Evolutionary conservation across 2,113 vertebrate genomes (phyloP).

Genomic region (Misgurnus mizolepis): DNA sequence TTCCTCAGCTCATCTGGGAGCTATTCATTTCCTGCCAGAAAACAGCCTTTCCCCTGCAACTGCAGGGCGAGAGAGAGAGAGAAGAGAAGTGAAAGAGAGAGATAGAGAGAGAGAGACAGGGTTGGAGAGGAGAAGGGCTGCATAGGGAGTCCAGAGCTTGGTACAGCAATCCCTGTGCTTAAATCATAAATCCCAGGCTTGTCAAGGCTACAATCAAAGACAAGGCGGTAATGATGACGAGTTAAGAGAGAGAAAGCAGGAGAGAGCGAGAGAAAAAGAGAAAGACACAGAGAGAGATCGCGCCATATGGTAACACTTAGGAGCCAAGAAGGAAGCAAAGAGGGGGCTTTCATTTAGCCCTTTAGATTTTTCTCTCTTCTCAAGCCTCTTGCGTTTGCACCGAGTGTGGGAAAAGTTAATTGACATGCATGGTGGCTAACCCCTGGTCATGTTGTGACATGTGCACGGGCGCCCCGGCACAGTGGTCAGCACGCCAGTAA

Average conservation of each 20-base stretch:
- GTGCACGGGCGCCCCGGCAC: conserved; percentile 75
- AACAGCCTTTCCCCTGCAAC: conserved; percentile 88
- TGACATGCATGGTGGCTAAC: conserved; percentile 90
- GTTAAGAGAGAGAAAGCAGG: conserved; percentile 57
- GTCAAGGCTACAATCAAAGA: conserved; percentile 84
- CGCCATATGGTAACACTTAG: conserved; percentile 95
- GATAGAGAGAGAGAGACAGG: conserved; percentile 21
- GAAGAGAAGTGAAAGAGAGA: conserved; percentile 39
- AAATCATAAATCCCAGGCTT: conserved; percentile 86
- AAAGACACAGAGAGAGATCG: conserved; percentile 57
- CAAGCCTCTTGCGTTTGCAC: conserved; percentile 67
- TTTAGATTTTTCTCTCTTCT: conserved; percentile 34
- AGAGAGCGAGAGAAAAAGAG: conserved; percentile 51
- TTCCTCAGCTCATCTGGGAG: conserved; percentile 98
- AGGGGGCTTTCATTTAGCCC: conserved; percentile 64
- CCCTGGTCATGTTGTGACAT: conserved; percentile 76
- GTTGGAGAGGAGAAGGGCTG: conserved; percentile 67
- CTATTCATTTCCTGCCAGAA: conserved; percentile 99
- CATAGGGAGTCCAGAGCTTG: conserved; percentile 83
- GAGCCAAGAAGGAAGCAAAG: conserved; percentile 84
- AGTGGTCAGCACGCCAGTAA: conserved; percentile 72
- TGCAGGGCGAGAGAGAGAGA: conserved; percentile 63
- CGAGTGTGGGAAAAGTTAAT: conserved; percentile 95
- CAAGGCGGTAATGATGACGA: conserved; percentile 66
- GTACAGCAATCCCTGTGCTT: conserved; percentile 84